Evolutionary conservation across 2,888 invertebrate species (phyloP), one percentile per base, ranked within the genome.

Genomic region (Drosophila kanekoi): DNA sequence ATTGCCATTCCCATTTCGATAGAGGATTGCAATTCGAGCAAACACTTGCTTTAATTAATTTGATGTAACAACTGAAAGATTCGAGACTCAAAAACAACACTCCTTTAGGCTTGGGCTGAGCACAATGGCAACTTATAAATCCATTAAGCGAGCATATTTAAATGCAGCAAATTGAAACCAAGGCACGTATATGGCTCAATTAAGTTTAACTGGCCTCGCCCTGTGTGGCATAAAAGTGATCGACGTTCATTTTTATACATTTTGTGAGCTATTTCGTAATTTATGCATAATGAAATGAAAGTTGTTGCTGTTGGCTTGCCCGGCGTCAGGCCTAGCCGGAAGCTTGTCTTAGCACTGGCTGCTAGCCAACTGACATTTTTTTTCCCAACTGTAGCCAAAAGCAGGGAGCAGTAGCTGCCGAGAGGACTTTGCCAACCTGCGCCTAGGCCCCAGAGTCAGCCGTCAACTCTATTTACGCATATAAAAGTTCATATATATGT

Each of bases 251-350:
- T 74, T 72, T 60, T 66, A 75, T 68, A 65, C 63, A 67, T 72
- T 70, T 65, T 57, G 61, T 63, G 77, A 68, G 70, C 52, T 77
- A 63, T 81, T 79, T 72, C 66, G 72, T 82, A 83, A 81, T 71
- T 83, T 79, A 83, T 82, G 79, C 83, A 75, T 57, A 68, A 72
- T 81, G 66, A 72, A 70, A 65, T 69, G 63, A 69, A 67, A 67
- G 61, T 68, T 77, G 79, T 57, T 74, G 37, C 58, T 66, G 61
- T 51, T 47, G 45, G 68, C 40, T 47, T 60, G 44, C 52, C 20
- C 20, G 37, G 32, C 44, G 20, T 43, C 67, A 6, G 40, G 35
- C 37, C 20, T 40, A 37, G 54, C 53, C 56, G 67, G 71, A 74
- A 60, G 41, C 56, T 14, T 43, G 45, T 53, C 65, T 43, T 67